Percentiles rank a stretch among this genome's conserved stretches.
These are phyloP conservation scores for Scolopax rusticola DNA, from an alignment of 2,797 vertebrate species.

Conservation along the genomic window DNA sequence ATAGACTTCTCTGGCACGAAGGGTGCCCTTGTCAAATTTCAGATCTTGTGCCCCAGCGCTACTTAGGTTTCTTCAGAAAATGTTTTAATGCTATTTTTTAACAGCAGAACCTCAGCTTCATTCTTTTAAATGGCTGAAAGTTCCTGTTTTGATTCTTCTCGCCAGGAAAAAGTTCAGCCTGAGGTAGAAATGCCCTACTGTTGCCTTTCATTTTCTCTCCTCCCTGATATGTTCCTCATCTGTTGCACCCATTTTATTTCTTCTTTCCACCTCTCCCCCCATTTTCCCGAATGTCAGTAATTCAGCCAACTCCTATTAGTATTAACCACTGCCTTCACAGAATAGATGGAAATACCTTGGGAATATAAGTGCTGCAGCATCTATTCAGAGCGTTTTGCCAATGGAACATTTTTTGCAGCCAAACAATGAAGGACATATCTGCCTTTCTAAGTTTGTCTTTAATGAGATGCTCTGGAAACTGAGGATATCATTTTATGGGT, in stretches of 20 bases:
- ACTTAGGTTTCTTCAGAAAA: slow-evolving; percentile 32
- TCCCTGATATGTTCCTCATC: neutral
- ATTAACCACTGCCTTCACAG: neutral
- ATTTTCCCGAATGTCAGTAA: neutral
- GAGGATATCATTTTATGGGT: neutral
- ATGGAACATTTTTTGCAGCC: neutral
- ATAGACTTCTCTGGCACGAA: neutral
- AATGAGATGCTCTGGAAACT: neutral
- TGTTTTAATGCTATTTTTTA: neutral
- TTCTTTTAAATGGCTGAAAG: slow-evolving; percentile 33
- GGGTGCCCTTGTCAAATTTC: slow-evolving; percentile 11
- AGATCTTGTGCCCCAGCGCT: neutral
- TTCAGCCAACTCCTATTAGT: neutral
- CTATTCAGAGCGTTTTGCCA: neutral
- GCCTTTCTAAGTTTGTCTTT: neutral
- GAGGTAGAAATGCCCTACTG: neutral
- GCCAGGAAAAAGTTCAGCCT: slow-evolving; percentile 33
- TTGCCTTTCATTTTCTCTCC: neutral
- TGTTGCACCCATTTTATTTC: neutral
- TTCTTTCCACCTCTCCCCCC: neutral
- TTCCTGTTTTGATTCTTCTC: slow-evolving; percentile 1
- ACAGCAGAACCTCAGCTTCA: neutral
- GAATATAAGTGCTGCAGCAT: neutral
- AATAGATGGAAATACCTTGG: neutral
- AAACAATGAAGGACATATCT: neutral